Percentiles rank a stretch among this genome's conserved stretches.
Evolutionary conservation across 2,113 vertebrate species (phyloP).

Genomic region (Martes martes): DNA sequence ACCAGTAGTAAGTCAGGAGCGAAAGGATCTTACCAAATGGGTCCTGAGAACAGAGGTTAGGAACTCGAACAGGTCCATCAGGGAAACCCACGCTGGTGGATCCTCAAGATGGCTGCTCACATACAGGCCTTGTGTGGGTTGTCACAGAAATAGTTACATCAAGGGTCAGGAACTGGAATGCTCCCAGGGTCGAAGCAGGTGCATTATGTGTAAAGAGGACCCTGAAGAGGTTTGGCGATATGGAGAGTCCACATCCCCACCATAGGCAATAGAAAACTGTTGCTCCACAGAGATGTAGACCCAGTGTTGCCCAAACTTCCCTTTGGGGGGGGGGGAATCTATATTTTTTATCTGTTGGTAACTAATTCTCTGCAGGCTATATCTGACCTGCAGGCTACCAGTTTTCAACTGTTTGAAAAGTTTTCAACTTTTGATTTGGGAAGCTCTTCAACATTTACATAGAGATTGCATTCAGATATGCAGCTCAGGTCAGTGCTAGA

Average conservation of each 20-base stretch:
- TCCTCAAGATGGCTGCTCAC: not conserved
- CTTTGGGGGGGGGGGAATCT: not conserved
- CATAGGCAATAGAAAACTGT: not conserved
- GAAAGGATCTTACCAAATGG: not conserved
- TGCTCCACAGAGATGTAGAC: not conserved
- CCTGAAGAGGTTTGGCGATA: not conserved
- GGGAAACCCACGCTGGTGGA: not conserved
- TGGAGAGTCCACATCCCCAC: not conserved
- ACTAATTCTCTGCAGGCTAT: not conserved
- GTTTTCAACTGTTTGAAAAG: not conserved
- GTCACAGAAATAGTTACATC: not conserved
- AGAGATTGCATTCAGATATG: not conserved
- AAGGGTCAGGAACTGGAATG: conserved; percentile 5
- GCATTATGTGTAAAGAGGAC: not conserved
- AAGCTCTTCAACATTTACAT: not conserved
- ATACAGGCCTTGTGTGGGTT: not conserved
- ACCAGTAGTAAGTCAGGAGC: not conserved
- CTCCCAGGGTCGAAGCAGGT: not conserved
- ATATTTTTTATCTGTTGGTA: conserved; percentile 14
- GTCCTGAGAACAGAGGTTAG: not conserved
- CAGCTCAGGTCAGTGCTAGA: not conserved
- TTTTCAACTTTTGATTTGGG: not conserved
- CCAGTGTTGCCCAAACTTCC: not conserved
- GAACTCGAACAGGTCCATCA: not conserved
- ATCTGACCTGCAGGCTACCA: not conserved